Evolutionary conservation across 2,797 vertebrate species (phyloP), one percentile per base, ranked within the genome.

Genomic region (Tokudaia tokunoshimensis): DNA sequence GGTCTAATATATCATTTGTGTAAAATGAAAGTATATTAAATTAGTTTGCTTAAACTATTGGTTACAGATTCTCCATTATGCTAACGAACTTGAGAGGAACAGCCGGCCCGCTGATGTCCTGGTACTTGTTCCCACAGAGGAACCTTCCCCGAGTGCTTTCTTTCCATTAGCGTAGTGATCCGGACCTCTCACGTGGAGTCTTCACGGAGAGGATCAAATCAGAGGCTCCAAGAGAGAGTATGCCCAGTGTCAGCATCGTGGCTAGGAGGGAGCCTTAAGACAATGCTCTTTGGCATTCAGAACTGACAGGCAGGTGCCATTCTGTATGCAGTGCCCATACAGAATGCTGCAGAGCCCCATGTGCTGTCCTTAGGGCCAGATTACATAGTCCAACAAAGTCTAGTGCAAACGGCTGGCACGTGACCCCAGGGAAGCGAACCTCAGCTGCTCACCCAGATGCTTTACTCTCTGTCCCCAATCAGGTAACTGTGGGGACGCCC

Each of bases 181-280:
- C 70, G 70, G 79, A 44, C 44, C 75, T 85, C 81, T 93, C 72
- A 19, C 91, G 75, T 94, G 94, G 94, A 92, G 70, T 91, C 57
- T 92, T 95, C 65, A 15, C 50, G 41, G 85, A 94, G 50, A 37
- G 47, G 78, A 85, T 91, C 95, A 95, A 92, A 63, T 96, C 80
- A 72, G 59, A 91, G 97, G 94, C 94, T 89, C 95, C 94, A 95
- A 89, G 97, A 97, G 79, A 94, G 80, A 97, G 78, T 95, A 95
- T 96, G 86, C 63, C 82, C 47, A 52, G 63, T 55, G 75, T 92
- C 95, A 94, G 89, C 86, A 57, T 74, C 82, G 94, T 96, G 96
- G 83, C 89, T 70, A 78, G 95, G 13, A 81, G 78, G 47, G 79
- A 47, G 47, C 78, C 22, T 84, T 91, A 75, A 96, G 95, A 95